These are phyloP conservation scores for Macaca mulatta DNA, from an alignment of 2,113 vertebrate species.

Conservation along the genomic window DNA sequence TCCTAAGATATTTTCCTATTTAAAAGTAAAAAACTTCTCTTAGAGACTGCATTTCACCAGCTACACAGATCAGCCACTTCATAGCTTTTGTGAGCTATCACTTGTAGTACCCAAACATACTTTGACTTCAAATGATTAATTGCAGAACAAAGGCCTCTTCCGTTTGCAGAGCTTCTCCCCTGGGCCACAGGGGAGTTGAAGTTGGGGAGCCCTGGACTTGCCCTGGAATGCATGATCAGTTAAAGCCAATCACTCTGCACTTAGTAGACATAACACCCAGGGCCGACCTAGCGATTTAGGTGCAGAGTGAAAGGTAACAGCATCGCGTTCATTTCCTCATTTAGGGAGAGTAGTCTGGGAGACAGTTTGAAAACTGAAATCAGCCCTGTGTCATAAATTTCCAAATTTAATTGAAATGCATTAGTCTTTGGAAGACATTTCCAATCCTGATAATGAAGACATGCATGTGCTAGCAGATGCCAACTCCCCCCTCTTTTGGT, in stretches of 20 bases:
- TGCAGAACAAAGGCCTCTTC: conserved; percentile 70
- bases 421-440: conserved; percentile 46
- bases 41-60: conserved; percentile 28
- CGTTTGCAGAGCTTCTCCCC: conserved; percentile 50
- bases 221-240: conserved; percentile 66
- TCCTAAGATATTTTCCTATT: conserved; percentile 50
- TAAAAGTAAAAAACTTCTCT: conserved; percentile 7
- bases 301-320: conserved; percentile 72
- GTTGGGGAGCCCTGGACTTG: background rate
- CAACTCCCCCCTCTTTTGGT: background rate
- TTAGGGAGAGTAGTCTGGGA: conserved; percentile 49
- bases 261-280: conserved; percentile 65
- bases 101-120: conserved; percentile 62
- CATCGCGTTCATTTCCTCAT: conserved; percentile 7
- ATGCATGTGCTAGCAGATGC: conserved; percentile 14
- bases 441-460: conserved; percentile 56
- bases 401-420: conserved; percentile 28
- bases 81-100: conserved; percentile 49
- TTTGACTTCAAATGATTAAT: conserved; percentile 76
- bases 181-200: conserved; percentile 41
- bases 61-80: conserved; percentile 39
- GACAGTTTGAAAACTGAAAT: conserved; percentile 39
- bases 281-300: background rate
- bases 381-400: conserved; percentile 34
- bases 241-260: conserved; percentile 69